Base-by-base conservation (phyloP, 2,888 invertebrate species). In the Synanthedon vespiformis region DNA sequence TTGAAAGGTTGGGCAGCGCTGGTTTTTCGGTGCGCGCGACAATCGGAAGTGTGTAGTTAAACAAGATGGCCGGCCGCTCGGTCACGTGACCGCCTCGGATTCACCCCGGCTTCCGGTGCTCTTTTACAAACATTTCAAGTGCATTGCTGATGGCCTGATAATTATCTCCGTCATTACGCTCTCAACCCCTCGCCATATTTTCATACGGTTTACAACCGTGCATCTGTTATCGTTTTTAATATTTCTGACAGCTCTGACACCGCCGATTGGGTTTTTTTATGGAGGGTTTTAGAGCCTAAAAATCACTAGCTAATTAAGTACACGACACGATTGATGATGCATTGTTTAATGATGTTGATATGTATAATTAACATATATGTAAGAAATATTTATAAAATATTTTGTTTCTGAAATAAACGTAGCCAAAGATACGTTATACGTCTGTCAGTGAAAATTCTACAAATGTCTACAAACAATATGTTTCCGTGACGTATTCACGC, bases 41-140 rank as follows among this genome's bases (percentile, higher is more conserved):
- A 57, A 70, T 70, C 84, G 86, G 86, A 85, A 83, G 78, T 77
- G 69, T 64, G 71, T 80, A 77, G 79, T 84, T 80, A 78, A 74
- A 75, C 83, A 86, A 85, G 80, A 85, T 85, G 83, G 85, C 82
- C 62, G 77, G 63, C 82, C 61, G 77, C 63, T 34, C 62, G 72
- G 78, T 81, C 82, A 83, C 84, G 84, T 84, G 81, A 80, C 83
- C 76, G 56, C 65, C 14, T 12, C 70, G 82, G 85, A 85, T 85
- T 76, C 86, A 84, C 84, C 82, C 80, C 75, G 74, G 65, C 76
- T 83, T 86, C 84, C 83, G 83, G 80, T 60, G 63, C 61, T 71
- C 71, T 72, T 76, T 74, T 68, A 70, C 69, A 75, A 77, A 77
- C 78, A 79, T 78, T 80, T 83, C 84, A 80, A 84, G 85, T 84